Percentiles rank a stretch among this genome's conserved stretches.
These are phyloP conservation scores for Pachyseris speciosa DNA, from an alignment of 64 coral and sea anemone species.

Conservation along the genomic window DNA sequence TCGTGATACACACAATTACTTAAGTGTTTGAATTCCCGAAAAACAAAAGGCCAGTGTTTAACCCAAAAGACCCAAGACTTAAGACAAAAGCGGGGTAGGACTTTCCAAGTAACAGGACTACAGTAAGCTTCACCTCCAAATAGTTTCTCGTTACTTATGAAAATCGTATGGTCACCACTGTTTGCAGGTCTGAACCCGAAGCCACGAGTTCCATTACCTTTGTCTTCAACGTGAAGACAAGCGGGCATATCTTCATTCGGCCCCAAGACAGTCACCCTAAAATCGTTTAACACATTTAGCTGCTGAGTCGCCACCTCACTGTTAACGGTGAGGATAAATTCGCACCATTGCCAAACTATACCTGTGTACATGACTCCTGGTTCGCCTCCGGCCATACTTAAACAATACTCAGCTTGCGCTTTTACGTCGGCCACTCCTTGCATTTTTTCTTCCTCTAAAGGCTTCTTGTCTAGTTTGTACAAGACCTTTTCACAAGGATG, in stretches of 20 bases:
- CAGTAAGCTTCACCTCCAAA: neutral
- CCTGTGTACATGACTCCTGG: neutral
- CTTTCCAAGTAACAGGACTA: constrained; percentile 7
- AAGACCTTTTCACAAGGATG: constrained; percentile 6
- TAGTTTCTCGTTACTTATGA: neutral
- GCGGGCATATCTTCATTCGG: neutral
- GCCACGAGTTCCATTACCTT: neutral
- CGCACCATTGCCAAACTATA: neutral
- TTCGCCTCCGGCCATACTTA: neutral
- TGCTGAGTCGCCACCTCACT: neutral
- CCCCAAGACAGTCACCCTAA: neutral
- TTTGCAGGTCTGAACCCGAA: neutral
- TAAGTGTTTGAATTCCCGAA: neutral
- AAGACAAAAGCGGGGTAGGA: neutral
- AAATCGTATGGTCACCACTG: neutral
- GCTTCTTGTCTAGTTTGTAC: neutral
- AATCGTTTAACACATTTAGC: neutral
- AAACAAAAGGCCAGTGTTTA: neutral
- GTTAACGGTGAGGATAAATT: neutral
- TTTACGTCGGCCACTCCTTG: neutral
- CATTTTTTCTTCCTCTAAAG: neutral
- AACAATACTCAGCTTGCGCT: neutral
- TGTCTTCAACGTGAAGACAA: neutral
- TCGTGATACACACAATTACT: neutral
- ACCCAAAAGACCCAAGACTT: neutral